phyloP scores from a whole-genome alignment of 2,797 vertebrate species.

The Oophaga sylvatica region DNA sequence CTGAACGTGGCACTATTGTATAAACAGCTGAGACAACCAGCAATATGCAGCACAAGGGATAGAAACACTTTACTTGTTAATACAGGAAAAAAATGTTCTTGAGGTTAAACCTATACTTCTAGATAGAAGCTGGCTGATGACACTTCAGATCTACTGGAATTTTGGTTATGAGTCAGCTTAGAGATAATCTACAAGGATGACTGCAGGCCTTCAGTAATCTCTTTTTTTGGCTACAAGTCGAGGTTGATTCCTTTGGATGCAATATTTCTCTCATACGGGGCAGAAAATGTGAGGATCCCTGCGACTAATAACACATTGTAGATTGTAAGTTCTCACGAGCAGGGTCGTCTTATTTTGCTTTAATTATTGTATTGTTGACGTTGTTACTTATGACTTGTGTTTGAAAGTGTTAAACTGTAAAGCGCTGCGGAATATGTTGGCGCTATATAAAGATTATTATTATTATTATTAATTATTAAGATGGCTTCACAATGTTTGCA shows the following conservation, averaged over 20 bases:
- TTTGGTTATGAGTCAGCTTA: neutral
- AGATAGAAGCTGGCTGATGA: neutral
- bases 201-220: slow-evolving; percentile 10
- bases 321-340: too few relatives aligned
- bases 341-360: too few relatives aligned
- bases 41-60: neutral
- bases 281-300: neutral
- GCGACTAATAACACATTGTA: neutral
- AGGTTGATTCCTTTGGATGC: slow-evolving; percentile 13
- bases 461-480: neutral
- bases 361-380: too few relatives aligned
- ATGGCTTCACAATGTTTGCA: neutral
- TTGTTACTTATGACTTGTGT: too few relatives aligned
- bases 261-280: neutral
- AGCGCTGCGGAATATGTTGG: too few relatives aligned
- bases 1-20: neutral
- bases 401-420: too few relatives aligned
- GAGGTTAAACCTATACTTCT: neutral
- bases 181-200: slow-evolving; percentile 40
- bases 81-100: neutral
- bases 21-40: neutral
- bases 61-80: neutral
- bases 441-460: too few relatives aligned
- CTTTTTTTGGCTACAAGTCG: slow-evolving; percentile 35
- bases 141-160: slow-evolving; percentile 1